Percentiles rank a stretch among this genome's conserved stretches.
Conservation (phyloP, 2,797 vertebrate genomes). For the Liparis tanakae region DNA sequence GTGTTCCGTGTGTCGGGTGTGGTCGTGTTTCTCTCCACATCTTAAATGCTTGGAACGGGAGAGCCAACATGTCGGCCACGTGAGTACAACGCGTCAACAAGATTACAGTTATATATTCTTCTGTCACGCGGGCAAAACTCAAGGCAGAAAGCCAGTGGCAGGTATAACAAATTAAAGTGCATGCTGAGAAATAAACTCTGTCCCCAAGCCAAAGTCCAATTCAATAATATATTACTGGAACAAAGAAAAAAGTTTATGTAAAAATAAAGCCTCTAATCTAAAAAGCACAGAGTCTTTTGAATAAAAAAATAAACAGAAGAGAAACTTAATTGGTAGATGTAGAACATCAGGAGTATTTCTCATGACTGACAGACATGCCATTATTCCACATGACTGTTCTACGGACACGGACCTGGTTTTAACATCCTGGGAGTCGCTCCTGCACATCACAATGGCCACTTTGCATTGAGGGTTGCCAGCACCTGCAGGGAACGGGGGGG, state of each 20-base stretch:
- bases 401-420: constrained; percentile 66
- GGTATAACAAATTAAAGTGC: constrained; percentile 9
- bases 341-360: no score
- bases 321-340: neutral
- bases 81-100: neutral
- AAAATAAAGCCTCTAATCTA: neutral
- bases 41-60: neutral
- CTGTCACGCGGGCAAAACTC: neutral
- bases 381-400: neutral
- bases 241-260: neutral
- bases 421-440: constrained; percentile 70
- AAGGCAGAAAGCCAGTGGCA: neutral
- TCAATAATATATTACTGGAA: neutral
- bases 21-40: constrained; percentile 6
- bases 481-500: constrained; percentile 77
- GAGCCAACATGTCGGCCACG: neutral
- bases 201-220: constrained; percentile 10
- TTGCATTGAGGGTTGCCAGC: constrained; percentile 84
- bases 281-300: neutral
- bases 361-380: no score
- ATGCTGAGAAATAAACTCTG: constrained; percentile 12
- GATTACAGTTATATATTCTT: neutral
- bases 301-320: constrained; percentile 8
- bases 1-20: constrained; percentile 30
- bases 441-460: constrained; percentile 91